Evolutionary conservation across 2,797 vertebrate species (phyloP).

Genomic region (Acridotheres tristis): DNA sequence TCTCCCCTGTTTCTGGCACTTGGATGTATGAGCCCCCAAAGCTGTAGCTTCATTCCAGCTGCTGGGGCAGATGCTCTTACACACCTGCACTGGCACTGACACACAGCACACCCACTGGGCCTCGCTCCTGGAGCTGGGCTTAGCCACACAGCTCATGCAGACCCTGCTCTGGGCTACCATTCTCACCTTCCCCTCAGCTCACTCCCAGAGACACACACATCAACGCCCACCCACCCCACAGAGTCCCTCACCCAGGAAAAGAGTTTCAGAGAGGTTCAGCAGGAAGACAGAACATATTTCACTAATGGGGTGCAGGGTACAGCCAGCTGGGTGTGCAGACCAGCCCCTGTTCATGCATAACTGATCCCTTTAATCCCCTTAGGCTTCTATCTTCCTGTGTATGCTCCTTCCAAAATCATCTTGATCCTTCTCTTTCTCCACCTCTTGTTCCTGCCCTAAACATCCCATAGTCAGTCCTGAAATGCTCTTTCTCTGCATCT

Average conservation of each 20-base stretch:
- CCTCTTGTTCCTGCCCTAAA: neutral
- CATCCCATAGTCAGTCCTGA: neutral
- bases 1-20: neutral
- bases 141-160: too few species aligned
- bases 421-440: neutral
- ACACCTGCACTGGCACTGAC: neutral
- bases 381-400: neutral
- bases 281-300: neutral
- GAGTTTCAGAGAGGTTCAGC: neutral
- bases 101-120: neutral
- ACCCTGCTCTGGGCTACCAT: neutral
- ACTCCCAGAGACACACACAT: neutral
- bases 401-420: neutral
- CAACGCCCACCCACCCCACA: neutral
- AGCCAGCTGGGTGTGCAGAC: neutral
- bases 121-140: neutral
- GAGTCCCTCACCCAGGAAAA: neutral
- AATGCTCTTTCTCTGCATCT: neutral
- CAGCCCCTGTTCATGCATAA: neutral
- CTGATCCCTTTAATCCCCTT: neutral
- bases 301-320: accelerated
- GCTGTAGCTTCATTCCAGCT: neutral
- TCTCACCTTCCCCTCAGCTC: neutral
- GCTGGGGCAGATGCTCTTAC: neutral
- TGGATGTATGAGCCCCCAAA: neutral